These are phyloP conservation scores for Ptychadena robeensis DNA, from an alignment of 2,797 vertebrate species.

Conservation along the genomic window DNA sequence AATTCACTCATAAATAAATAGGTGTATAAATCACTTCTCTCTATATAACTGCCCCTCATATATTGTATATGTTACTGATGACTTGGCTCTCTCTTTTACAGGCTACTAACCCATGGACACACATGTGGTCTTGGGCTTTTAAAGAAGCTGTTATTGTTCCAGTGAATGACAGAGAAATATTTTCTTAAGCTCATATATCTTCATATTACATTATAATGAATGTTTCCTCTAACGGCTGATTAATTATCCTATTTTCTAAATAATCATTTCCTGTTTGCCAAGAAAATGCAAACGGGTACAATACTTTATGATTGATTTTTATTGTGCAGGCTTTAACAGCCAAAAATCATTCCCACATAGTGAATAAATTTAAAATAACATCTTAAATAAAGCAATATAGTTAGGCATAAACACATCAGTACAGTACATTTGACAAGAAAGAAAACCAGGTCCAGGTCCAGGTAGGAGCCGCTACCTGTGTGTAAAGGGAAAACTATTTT, in stretches of 20 bases:
- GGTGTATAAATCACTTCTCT: constrained; percentile 14
- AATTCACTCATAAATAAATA: constrained; percentile 41
- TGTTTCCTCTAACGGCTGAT: constrained; percentile 30
- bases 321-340: not conserved
- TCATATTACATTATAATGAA: constrained; percentile 37
- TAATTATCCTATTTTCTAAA: constrained; percentile 46
- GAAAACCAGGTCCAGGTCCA: not conserved
- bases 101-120: not conserved
- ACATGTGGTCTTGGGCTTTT: constrained; percentile 1
- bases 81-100: not conserved
- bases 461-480: too few species aligned
- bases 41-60: constrained; percentile 3
- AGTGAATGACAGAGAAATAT: constrained; percentile 22
- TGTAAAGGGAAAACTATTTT: not conserved
- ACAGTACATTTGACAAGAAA: not conserved
- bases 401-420: not conserved
- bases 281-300: constrained; percentile 9
- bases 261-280: constrained; percentile 45
- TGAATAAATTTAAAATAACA: constrained; percentile 16
- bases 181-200: constrained; percentile 46
- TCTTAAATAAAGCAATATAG: constrained; percentile 17
- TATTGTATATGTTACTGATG: not conserved
- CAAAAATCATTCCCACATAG: constrained; percentile 1
- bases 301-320: constrained; percentile 24
- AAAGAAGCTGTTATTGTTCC: constrained; percentile 22